These are phyloP conservation scores for Dendrolimus pini DNA, from an alignment of 2,888 invertebrate species.

Conservation along the genomic window DNA sequence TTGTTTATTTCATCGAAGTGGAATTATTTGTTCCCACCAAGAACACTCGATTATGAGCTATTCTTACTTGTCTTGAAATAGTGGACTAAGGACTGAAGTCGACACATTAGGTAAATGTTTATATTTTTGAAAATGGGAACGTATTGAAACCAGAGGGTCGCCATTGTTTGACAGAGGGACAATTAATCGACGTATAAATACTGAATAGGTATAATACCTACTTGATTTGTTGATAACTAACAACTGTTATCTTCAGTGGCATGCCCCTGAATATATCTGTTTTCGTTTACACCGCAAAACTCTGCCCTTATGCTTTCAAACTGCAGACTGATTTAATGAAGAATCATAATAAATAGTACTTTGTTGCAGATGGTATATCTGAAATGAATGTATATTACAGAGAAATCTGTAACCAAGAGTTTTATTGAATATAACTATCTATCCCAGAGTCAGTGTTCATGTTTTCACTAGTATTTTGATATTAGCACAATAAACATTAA, in stretches of 20 bases:
- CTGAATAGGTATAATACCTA: constrained; percentile 13
- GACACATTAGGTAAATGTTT: constrained; percentile 67
- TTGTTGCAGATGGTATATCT: too few species aligned
- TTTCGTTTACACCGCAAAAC: constrained; percentile 9
- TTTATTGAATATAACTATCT: too few species aligned
- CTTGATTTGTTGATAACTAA: constrained; percentile 32
- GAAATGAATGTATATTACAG: too few species aligned
- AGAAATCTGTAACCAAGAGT: too few species aligned
- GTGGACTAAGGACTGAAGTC: constrained; percentile 64
- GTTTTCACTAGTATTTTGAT: too few species aligned
- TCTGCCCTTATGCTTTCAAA: constrained; percentile 9
- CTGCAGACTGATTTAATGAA: too few species aligned
- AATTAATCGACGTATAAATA: constrained; percentile 18
- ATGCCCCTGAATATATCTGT: constrained; percentile 10
- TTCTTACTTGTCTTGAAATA: constrained; percentile 58
- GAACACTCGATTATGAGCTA: constrained; percentile 68
- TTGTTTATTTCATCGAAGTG: constrained; percentile 72
- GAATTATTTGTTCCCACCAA: constrained; percentile 55
- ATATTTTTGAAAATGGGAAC: constrained; percentile 35
- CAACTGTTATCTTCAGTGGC: constrained; percentile 28
- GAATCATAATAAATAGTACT: too few species aligned
- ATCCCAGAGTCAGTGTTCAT: too few species aligned
- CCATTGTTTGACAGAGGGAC: constrained; percentile 70
- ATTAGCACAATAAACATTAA: too few species aligned
- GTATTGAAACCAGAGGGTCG: constrained; percentile 59